Evolutionary conservation across 2,888 invertebrate genomes (phyloP).

Genomic region (Andrena minutula): DNA sequence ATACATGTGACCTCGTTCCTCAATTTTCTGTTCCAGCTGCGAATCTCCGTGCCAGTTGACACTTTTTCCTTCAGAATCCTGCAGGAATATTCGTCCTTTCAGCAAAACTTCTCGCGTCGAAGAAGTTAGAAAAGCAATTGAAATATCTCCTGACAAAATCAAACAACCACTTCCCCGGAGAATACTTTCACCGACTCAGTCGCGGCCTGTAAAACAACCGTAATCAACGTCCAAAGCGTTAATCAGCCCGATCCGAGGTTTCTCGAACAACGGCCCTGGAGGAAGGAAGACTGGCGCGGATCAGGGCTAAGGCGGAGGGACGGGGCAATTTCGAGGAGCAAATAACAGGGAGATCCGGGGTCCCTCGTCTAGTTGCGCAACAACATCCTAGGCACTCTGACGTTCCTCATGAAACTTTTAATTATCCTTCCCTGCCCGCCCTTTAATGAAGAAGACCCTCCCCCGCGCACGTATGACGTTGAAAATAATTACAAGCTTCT

Average conservation of each 20-base stretch:
- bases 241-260: constrained; percentile 51
- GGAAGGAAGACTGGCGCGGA: constrained; percentile 29
- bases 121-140: background rate
- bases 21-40: background rate
- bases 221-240: constrained; percentile 54
- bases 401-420: constrained; percentile 71
- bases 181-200: constrained; percentile 51
- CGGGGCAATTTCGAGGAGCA: constrained; percentile 56
- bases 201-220: constrained; percentile 47
- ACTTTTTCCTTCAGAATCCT: background rate
- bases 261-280: constrained; percentile 55
- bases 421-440: constrained; percentile 70
- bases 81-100: no score
- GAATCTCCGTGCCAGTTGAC: background rate
- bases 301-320: constrained; percentile 40
- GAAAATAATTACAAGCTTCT: constrained; percentile 77
- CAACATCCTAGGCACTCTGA: constrained; percentile 41
- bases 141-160: constrained; percentile 38
- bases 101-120: background rate
- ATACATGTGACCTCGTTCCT: no score
- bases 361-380: constrained; percentile 48
- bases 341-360: constrained; percentile 63
- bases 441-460: constrained; percentile 72
- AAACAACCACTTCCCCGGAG: constrained; percentile 7
- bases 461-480: constrained; percentile 58